Percentiles rank a stretch among this genome's conserved stretches.
Evolutionary conservation across 1,140 invertebrate species (phyloP).

Genomic region (Polypedilum vanderplanki): DNA sequence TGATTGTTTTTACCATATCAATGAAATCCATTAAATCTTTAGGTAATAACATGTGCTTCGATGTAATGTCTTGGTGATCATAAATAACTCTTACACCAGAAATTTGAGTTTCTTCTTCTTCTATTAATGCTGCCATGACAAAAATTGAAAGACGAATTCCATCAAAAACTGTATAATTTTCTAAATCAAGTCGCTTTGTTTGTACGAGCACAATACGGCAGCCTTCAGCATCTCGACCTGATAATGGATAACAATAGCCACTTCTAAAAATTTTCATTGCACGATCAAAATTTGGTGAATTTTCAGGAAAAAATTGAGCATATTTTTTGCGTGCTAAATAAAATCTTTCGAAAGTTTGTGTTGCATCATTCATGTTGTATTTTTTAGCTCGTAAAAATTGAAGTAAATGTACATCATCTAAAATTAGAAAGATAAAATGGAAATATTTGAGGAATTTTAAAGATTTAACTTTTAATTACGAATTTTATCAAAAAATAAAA

Average conservation of each 20-base stretch:
- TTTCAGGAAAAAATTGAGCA: not conserved
- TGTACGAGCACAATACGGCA: not conserved
- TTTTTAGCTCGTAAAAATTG: not conserved
- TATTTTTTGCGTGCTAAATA: not conserved
- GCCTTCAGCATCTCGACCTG: not conserved
- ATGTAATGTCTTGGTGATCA: not conserved
- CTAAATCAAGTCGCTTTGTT: not conserved
- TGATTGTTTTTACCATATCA: not conserved
- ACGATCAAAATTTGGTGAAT: not conserved
- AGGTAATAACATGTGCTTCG: not conserved
- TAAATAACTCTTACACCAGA: not conserved
- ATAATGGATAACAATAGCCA: not conserved
- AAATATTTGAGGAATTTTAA: not conserved
- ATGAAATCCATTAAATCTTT: not conserved
- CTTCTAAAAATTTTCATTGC: not conserved
- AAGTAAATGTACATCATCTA: not conserved
- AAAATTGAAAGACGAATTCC: not conserved
- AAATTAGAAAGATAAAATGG: not conserved
- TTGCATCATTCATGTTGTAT: not conserved
- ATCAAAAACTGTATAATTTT: not conserved
- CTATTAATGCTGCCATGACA: not conserved
- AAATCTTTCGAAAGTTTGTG: not conserved
- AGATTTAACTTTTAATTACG: not conserved
- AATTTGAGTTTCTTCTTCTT: constrained; percentile 24
- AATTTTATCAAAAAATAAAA: no score